Evolutionary conservation across 1,140 invertebrate species (phyloP).

Genomic region (Zelostemma sp.): DNA sequence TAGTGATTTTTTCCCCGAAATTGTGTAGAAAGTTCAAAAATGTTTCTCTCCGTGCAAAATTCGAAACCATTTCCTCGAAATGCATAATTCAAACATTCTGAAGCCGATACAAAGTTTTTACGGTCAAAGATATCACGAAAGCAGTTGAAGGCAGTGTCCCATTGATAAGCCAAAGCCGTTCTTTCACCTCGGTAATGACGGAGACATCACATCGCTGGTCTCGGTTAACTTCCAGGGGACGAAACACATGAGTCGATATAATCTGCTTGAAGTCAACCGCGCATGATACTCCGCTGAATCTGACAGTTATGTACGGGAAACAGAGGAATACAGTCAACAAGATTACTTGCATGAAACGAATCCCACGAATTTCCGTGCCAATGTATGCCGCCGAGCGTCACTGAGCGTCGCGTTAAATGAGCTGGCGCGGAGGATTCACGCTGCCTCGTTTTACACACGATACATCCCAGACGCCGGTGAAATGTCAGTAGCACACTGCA

Average conservation of each 20-base stretch:
- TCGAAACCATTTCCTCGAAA: too few relatives aligned
- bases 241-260: conserved; percentile 43
- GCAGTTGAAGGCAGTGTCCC: too few relatives aligned
- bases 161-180: too few relatives aligned
- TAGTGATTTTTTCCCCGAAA: too few relatives aligned
- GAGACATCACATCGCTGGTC: neutral
- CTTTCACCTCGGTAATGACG: too few relatives aligned
- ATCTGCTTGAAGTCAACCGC: conserved; percentile 42
- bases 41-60: too few relatives aligned
- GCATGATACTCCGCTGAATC: conserved; percentile 43
- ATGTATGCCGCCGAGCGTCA: conserved; percentile 33
- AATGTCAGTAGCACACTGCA: conserved; percentile 38
- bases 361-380: conserved; percentile 42
- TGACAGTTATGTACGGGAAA: conserved; percentile 44
- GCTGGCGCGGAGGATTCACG: conserved; percentile 20
- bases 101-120: too few relatives aligned
- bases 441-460: conserved; percentile 33
- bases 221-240: conserved; percentile 17
- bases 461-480: conserved; percentile 28
- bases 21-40: too few relatives aligned
- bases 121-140: too few relatives aligned
- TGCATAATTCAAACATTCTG: too few relatives aligned
- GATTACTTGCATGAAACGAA: conserved; percentile 50
- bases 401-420: conserved; percentile 39
- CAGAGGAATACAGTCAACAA: conserved; percentile 44